Evolutionary conservation across 1,140 invertebrate species (phyloP).

Genomic region (Vanessa atalanta): DNA sequence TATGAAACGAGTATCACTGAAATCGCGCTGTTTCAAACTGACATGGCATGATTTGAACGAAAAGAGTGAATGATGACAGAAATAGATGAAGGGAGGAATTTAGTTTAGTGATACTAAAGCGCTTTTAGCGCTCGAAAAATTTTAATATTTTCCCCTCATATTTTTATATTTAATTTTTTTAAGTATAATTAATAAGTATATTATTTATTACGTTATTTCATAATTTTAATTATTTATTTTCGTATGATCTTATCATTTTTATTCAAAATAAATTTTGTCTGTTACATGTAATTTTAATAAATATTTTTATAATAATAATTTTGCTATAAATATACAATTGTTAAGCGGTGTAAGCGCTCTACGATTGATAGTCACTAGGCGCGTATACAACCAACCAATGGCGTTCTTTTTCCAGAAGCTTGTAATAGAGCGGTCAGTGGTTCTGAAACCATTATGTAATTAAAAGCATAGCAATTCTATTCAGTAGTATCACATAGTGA

Average conservation of each 20-base stretch:
- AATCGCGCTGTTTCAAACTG: slow-evolving; percentile 45
- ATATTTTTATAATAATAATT: background rate
- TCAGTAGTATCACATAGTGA: background rate
- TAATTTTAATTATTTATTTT: too few species aligned
- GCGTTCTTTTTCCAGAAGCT: slow-evolving; percentile 46
- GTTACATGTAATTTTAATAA: background rate
- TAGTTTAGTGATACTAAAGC: slow-evolving; percentile 34
- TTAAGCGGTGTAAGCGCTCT: slow-evolving; percentile 40
- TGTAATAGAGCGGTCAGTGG: slow-evolving; percentile 43
- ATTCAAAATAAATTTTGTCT: background rate
- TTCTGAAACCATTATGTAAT: slow-evolving; percentile 51
- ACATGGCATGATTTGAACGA: slow-evolving; percentile 56
- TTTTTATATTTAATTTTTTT: background rate
- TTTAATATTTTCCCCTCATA: background rate
- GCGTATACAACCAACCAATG: slow-evolving; percentile 50
- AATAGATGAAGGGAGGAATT: slow-evolving; percentile 69
- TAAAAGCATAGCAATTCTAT: slow-evolving; percentile 1
- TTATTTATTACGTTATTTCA: too few species aligned
- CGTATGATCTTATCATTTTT: too few species aligned
- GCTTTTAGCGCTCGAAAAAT: slow-evolving; percentile 39
- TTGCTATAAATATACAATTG: background rate
- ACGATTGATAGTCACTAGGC: slow-evolving; percentile 35
- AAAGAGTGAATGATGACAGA: slow-evolving; percentile 65
- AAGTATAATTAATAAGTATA: background rate
- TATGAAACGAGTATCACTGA: slow-evolving; percentile 27